Evolutionary conservation across 2,888 invertebrate species (phyloP), one percentile per base, ranked within the genome.

Genomic region (Tethea ocularis): DNA sequence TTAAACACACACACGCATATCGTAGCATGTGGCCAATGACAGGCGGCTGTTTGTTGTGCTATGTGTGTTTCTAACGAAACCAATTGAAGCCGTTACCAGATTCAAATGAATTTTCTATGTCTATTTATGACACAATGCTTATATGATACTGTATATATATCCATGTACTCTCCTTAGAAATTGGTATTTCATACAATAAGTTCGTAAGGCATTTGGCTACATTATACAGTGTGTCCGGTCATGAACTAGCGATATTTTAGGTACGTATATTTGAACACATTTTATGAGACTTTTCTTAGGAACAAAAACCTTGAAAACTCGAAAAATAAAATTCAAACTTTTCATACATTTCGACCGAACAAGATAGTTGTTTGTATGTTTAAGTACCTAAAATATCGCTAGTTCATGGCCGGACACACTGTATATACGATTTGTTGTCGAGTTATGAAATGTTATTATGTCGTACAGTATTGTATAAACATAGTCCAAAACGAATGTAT

Each of bases 401-500:
- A n/a, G n/a, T n/a, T n/a, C n/a, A n/a, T n/a, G n/a, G n/a, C n/a
- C n/a, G n/a, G n/a, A n/a, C n/a, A n/a, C n/a, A n/a, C n/a, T n/a
- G 33, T 3, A 33, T 54, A 15, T 8, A 61, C 10, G 3, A 26
- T 23, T 36, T 41, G 38, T 22, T 0, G 41, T 36, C 5, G 6
- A 17, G 5, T 51, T 52, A 54, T 51, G 51, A 51, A 52, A 38
- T 26, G 24, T 51, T 60, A 60, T 60, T 46, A 29, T 46, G 58
- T 58, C 57, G n/a, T 56, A 55, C 53, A 55, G 61, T 59, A 51
- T 61, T 52, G 52, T 61, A 59, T 58, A 60, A 58, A 57, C 26
- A 24, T 33, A 29, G 52, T 33, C 23, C 62, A 64, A 38, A 56
- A 54, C 67, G 63, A 71, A 70, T 57, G 58, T 61, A 67, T 62